phyloP scores from a whole-genome alignment of 2,888 invertebrate genomes.

The Orthonychiurus folsomi region DNA sequence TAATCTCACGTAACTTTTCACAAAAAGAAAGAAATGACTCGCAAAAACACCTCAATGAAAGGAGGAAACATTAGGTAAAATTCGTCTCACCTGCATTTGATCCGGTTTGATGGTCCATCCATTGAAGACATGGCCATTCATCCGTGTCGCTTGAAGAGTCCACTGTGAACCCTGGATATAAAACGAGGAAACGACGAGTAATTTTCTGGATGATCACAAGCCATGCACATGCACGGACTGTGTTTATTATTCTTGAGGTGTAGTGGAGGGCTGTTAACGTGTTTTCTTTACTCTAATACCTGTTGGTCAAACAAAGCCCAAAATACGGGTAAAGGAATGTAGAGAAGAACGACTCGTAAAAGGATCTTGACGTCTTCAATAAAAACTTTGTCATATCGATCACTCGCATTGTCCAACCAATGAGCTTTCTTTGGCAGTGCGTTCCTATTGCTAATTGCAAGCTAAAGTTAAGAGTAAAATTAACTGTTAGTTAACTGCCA shows the following conservation, averaged over 20 bases:
- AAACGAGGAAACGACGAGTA: too few relatives aligned
- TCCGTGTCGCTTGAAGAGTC: conserved; percentile 46
- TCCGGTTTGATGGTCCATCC: conserved; percentile 46
- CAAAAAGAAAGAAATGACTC: too few relatives aligned
- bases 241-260: too few relatives aligned
- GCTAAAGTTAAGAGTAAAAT: conserved; percentile 45
- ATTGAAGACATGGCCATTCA: conserved; percentile 46
- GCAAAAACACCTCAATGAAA: too few relatives aligned
- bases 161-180: conserved; percentile 44
- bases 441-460: conserved; percentile 46
- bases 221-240: too few relatives aligned
- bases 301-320: conserved; percentile 63
- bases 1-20: too few relatives aligned
- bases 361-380: conserved; percentile 62
- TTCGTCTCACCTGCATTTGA: conserved; percentile 48
- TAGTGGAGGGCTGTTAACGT: too few relatives aligned
- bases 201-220: too few relatives aligned
- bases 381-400: conserved; percentile 55
- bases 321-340: conserved; percentile 67
- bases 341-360: conserved; percentile 58
- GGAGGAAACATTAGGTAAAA: too few relatives aligned
- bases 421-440: conserved; percentile 46
- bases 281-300: too few relatives aligned
- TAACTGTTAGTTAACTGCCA: not conserved
- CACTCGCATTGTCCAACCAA: conserved; percentile 64